Evolutionary conservation across 1,140 invertebrate genomes (phyloP).

Genomic region (Dryas iulia): DNA sequence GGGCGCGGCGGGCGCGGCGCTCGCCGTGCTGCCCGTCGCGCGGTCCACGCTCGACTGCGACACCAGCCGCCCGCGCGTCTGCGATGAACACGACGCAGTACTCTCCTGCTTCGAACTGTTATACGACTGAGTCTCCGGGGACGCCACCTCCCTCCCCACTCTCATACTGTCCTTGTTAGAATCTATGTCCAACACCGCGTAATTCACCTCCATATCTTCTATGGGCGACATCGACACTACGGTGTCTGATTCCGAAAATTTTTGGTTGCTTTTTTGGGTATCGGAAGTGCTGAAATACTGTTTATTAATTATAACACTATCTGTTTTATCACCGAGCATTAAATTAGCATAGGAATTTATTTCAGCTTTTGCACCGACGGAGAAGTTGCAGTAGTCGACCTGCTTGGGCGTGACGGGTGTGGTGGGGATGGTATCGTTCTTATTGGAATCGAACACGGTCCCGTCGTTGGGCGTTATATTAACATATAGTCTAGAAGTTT

Average conservation of each 20-base stretch:
- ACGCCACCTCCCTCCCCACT: conserved; percentile 45
- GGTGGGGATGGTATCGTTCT: conserved; percentile 49
- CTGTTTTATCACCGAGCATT: conserved; percentile 82
- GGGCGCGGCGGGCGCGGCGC: neutral
- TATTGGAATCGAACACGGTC: conserved; percentile 44
- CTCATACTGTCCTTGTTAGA: conserved; percentile 54
- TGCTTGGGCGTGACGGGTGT: conserved; percentile 68
- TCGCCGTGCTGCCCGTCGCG: too few species aligned
- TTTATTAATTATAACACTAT: conserved; percentile 52
- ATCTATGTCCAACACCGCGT: conserved; percentile 89
- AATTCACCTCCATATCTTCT: conserved; percentile 84
- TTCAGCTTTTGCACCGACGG: conserved; percentile 51
- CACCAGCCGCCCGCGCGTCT: conserved; percentile 46
- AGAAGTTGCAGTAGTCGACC: conserved; percentile 68
- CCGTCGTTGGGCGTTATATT: conserved; percentile 81
- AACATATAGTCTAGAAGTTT: conserved; percentile 82
- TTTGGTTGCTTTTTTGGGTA: conserved; percentile 44
- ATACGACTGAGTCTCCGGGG: conserved; percentile 62
- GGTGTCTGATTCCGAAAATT: conserved; percentile 72
- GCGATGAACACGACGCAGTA: conserved; percentile 48
- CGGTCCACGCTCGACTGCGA: conserved; percentile 65
- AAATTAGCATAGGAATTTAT: conserved; percentile 83
- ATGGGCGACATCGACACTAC: conserved; percentile 73
- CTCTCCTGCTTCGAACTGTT: conserved; percentile 62
- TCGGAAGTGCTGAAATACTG: conserved; percentile 45